Conservation (phyloP, 1,140 invertebrate genomes). For the Caenorhabditis latens region DNA sequence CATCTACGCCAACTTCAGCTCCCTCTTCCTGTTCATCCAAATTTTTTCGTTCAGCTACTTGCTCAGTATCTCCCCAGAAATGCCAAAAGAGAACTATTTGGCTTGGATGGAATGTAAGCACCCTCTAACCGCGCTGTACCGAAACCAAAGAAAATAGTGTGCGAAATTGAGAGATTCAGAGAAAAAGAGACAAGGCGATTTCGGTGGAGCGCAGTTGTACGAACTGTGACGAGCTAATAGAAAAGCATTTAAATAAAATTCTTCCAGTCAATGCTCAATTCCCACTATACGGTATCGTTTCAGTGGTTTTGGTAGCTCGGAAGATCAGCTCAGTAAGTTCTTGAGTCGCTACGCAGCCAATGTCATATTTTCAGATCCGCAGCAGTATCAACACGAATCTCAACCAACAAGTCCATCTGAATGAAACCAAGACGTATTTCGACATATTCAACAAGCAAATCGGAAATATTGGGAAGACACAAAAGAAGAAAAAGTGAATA, state of each 20-base stretch:
- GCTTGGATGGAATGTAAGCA: not conserved
- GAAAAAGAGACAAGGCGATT: not conserved
- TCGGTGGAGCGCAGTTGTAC: too few relatives aligned
- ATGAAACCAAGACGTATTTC: not conserved
- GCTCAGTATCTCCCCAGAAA: not conserved
- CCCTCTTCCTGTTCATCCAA: not conserved
- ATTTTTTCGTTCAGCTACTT: not conserved
- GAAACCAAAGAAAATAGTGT: too few relatives aligned
- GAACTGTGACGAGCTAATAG: too few relatives aligned
- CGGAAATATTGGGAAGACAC: not conserved
- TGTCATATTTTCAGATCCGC: not conserved
- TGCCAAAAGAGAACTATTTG: not conserved
- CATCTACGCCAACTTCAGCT: slow-evolving; percentile 5
- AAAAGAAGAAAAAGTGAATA: too few relatives aligned
- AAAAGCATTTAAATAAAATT: too few relatives aligned
- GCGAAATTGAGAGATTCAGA: not conserved
- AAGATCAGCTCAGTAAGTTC: not conserved
- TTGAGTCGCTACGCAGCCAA: not conserved
- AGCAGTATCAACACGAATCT: not conserved
- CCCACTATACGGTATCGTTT: not conserved
- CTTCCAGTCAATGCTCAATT: slow-evolving; percentile 6
- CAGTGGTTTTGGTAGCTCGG: not conserved
- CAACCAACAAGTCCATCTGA: not conserved
- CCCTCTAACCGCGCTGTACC: too few relatives aligned
- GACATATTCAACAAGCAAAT: not conserved